Base-by-base conservation (phyloP, 1,140 invertebrate genomes). In the Anoplophora glabripennis region DNA sequence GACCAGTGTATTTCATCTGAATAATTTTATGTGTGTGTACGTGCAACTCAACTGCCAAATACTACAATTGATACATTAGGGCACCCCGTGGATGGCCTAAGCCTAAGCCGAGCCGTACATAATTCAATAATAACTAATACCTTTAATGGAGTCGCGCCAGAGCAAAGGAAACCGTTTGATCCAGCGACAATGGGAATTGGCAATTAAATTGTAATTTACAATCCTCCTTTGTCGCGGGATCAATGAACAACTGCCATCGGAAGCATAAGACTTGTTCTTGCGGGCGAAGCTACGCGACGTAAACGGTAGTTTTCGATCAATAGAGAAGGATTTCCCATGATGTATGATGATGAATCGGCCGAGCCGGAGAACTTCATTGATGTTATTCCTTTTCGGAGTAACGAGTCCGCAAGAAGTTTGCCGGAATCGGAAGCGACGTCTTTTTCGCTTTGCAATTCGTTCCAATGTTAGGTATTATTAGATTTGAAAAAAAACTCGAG, bases 171-270 rank as follows among this genome's bases (percentile, higher is more conserved):
- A 41, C 38, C 11, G 38, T 41, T 41, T 41, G 38, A 41, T 41
- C 38, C 15, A 41, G 10, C 38, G 38, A 41, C 38, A 41, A 41
- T 41, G 38, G 38, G 15, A 41, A 41, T 28, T 41, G 38, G 38
- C 38, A 41, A 41, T 41, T 41, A 41, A 41, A 41, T 41, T 41
- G 38, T 15, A 41, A 41, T 41, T 41, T 41, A 41, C 15, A 41
- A 41, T 41, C n/a, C 15, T 41, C 38, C 38, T 41, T 41, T 41
- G 38, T 28, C 21, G 21, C 21, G 21, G 5, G 21, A 28, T 28
- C 21, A 28, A 28, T 28, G 21, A 28, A 28, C 21, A 28, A 28
- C 21, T 28, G 21, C 21, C 21, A 28, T 28, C 21, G 21, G 21
- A 28, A 28, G 21, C 21, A 5, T 28, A 28, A 28, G 21, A 28